These are phyloP conservation scores for Ganaspis brasiliensis DNA, from an alignment of 2,888 invertebrate species.

Conservation along the genomic window DNA sequence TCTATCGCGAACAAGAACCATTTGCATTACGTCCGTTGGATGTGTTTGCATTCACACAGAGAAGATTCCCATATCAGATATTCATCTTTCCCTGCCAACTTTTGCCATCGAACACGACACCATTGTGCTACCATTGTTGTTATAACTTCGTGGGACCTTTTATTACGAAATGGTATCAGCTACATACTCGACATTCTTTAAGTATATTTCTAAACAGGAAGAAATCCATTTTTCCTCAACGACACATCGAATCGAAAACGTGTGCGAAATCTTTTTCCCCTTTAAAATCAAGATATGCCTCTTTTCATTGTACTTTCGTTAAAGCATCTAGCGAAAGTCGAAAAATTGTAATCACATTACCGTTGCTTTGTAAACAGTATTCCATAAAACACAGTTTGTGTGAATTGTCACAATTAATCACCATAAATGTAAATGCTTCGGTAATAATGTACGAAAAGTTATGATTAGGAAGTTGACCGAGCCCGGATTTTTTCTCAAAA, in stretches of 20 bases:
- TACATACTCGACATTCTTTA: constrained; percentile 51
- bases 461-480: constrained; percentile 26
- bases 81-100: constrained; percentile 60
- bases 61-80: constrained; percentile 63
- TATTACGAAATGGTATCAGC: constrained; percentile 71
- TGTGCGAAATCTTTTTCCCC: constrained; percentile 1
- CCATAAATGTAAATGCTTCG: background rate
- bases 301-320: too few species aligned
- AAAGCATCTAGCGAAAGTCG: too few species aligned
- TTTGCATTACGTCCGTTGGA: constrained; percentile 38
- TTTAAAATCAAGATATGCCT: background rate
- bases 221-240: constrained; percentile 50
- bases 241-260: constrained; percentile 43
- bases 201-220: constrained; percentile 16
- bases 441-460: background rate
- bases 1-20: constrained; percentile 27
- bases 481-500: constrained; percentile 47
- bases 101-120: constrained; percentile 70
- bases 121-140: constrained; percentile 68
- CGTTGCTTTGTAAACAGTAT: background rate
- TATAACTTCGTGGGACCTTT: constrained; percentile 73
- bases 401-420: too few species aligned
- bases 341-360: too few species aligned
- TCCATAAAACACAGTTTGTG: background rate
- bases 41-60: constrained; percentile 59